These are phyloP conservation scores for Bellardia bayeri DNA, from an alignment of 2,888 invertebrate species.

Conservation along the genomic window DNA sequence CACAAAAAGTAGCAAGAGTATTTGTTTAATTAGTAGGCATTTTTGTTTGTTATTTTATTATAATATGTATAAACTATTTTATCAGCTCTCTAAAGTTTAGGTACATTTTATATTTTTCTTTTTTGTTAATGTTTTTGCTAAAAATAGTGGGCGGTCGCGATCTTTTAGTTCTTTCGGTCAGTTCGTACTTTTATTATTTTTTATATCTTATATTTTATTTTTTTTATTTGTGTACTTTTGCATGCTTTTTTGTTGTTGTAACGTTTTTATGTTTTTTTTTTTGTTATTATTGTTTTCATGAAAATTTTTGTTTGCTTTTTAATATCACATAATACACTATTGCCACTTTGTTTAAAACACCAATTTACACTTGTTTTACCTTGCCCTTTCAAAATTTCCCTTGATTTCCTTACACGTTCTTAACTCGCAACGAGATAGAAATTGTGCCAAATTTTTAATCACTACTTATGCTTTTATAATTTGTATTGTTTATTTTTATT, in stretches of 20 bases:
- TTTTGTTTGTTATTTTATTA: conserved; percentile 31
- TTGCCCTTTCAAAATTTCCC: conserved; percentile 20
- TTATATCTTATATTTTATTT: conserved; percentile 9
- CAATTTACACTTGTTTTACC: conserved; percentile 44
- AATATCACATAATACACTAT: conserved; percentile 10
- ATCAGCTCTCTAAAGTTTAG: conserved; percentile 22
- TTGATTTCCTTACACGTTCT: conserved; percentile 48
- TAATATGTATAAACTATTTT: neutral
- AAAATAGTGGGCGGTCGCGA: conserved; percentile 28
- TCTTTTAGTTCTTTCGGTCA: conserved; percentile 13
- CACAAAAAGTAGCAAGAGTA: conserved; percentile 9
- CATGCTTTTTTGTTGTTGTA: conserved; percentile 38
- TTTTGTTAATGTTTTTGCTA: conserved; percentile 10
- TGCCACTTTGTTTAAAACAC: conserved; percentile 18
- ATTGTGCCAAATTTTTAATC: conserved; percentile 61
- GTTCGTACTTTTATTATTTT: conserved; percentile 6
- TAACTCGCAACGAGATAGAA: conserved; percentile 35
- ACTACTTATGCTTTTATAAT: conserved; percentile 42
- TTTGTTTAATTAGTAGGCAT: conserved; percentile 11
- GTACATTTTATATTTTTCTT: conserved; percentile 24
- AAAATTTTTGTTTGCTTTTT: conserved; percentile 44
- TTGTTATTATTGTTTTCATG: conserved; percentile 36
- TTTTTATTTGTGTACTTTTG: conserved; percentile 42
- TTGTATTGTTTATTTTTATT: conserved; percentile 46
- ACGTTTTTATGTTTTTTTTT: conserved; percentile 28